Evolutionary conservation across 2,888 invertebrate species (phyloP), one percentile per base, ranked within the genome.

Genomic region (Panopea generosa): DNA sequence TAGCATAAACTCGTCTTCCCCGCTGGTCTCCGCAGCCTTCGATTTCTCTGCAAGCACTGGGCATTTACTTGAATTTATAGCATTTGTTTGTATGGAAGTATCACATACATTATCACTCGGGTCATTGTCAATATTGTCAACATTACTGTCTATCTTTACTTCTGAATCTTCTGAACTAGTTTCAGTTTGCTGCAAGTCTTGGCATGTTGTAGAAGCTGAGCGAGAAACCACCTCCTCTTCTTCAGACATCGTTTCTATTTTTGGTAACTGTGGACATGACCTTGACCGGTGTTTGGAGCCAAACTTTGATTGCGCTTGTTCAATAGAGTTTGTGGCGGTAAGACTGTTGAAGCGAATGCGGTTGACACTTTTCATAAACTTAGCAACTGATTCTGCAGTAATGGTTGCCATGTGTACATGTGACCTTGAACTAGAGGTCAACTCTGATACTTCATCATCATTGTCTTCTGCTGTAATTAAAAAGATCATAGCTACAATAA

Each of bases 331-430:
- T 3, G 82, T 65, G 7, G 75, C 76, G 2, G 85, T 86, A 11
- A 87, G 78, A 75, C 87, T 89, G 68, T 87, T 89, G 66, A 89
- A 90, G 14, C 91, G 72, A n/a, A 90, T 90, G 22, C 91, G 65
- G 70, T 91, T 91, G 24, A 90, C 87, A 59, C 85, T 86, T 57
- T 84, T 86, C 89, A 90, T 90, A 69, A 91, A 90, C 53, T 89
- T 88, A 22, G 87, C 83, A 18, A 92, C 90, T 1, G 91, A 91
- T 67, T 90, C 88, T 0, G 91, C 90, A 0, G 90, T 90, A 14
- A 86, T 29, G 24, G 57, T 62, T 11, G 38, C 45, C 3, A 20
- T 45, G 1, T 70, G 50, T 22, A 27, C 52, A 24, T 55, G 38
- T 26, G 72, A 59, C 38, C 65, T 66, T 45, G 70, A 47, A 38